Evolutionary conservation across 2,113 vertebrate species (phyloP), one percentile per base, ranked within the genome.

Genomic region (Dipodomys merriami): DNA sequence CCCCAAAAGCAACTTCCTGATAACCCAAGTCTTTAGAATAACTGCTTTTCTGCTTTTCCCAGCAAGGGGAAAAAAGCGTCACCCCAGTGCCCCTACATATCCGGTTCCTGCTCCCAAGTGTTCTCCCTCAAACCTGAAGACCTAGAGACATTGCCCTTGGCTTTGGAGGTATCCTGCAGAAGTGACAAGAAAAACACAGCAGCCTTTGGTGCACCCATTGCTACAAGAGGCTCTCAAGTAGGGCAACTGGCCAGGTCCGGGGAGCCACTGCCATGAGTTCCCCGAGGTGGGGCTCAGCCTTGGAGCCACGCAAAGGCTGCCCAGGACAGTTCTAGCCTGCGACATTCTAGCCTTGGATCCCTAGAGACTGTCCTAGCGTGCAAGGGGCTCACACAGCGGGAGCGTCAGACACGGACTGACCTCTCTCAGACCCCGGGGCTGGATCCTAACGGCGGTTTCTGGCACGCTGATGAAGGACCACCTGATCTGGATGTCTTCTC

Each of bases 401-500:
- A 39, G 7, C 0, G 15, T 2, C 44, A 23, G 9, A 15, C 2
- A 25, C 0, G 91, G 83, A 98, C 98, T 97, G 93, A 98, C 98
- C 98, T 98, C 96, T 83, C 90, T 93, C 35, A 23, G 87, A 8
- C 79, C 84, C 60, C 6, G 91, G 93, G 98, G 97, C 91, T 97
- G 98, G 91, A 98, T 77, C 67, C 96, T 93, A 30, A 98, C 72
- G 91, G 97, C 96, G 73, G 94, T 97, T 82, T 98, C 98, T 1
- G 96, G 4, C 0, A 67, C 5, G 0, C 94, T 94, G 95, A 97
- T 64, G 94, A 98, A 97, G 74, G 97, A 95, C 99, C 99, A 99
- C 78, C 94, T 97, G 83, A 99, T 96, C 91, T 96, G 98, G 85
- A 99, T 97, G 95, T 98, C 98, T 49, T 98, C 98, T 27, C 96